Percentiles rank a stretch among this genome's conserved stretches.
phyloP scores from a whole-genome alignment of 2,797 vertebrate genomes.

The Cephalopachus bancanus region DNA sequence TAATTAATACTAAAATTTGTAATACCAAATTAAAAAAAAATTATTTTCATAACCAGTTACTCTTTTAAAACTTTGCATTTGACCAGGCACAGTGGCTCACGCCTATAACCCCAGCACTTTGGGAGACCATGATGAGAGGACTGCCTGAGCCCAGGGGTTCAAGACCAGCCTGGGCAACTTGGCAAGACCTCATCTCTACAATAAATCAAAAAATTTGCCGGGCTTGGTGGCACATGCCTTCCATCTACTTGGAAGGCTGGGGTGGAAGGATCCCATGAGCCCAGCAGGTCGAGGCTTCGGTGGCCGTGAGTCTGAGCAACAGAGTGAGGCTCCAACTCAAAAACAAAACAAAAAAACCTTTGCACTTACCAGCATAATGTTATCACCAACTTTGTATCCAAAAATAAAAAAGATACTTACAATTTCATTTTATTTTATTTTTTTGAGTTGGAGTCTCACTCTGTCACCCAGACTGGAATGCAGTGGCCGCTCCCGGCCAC shows the following conservation, averaged over 20 bases:
- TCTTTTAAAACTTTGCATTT: too few species aligned
- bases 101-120: neutral
- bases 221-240: neutral
- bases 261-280: neutral
- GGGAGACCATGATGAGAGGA: neutral
- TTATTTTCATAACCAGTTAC: neutral
- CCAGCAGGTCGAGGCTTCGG: neutral
- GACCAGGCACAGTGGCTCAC: too few species aligned
- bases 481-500: too few species aligned
- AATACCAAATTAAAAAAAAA: neutral
- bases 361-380: constrained; percentile 49
- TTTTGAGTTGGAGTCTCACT: too few species aligned
- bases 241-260: neutral
- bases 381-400: constrained; percentile 11
- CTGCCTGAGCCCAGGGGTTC: neutral
- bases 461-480: too few species aligned
- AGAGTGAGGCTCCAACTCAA: neutral
- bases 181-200: neutral
- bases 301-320: neutral
- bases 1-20: constrained; percentile 38
- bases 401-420: neutral
- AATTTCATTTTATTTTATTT: constrained; percentile 62
- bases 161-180: neutral
- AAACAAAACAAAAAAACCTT: neutral
- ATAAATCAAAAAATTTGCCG: neutral